phyloP scores from a whole-genome alignment of 2,888 invertebrate species.

The Tricholauxania praeusta region DNA sequence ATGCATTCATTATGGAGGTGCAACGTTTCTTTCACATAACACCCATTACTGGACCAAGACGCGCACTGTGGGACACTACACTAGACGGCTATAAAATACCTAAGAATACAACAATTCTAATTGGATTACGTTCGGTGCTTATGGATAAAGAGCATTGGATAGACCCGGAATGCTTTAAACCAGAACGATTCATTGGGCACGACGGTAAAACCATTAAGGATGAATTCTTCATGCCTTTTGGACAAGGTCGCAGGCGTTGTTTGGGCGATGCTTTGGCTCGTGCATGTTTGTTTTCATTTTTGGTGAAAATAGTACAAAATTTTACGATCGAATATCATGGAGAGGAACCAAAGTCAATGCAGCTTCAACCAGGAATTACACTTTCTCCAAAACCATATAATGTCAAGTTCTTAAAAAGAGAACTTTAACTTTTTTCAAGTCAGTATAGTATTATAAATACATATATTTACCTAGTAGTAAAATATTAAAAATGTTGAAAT shows the following conservation, averaged over 20 bases:
- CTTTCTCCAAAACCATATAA: constrained; percentile 72
- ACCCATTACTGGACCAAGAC: constrained; percentile 72
- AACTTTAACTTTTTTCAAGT: background rate
- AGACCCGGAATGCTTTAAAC: constrained; percentile 74
- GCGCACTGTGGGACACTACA: constrained; percentile 70
- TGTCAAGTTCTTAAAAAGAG: constrained; percentile 61
- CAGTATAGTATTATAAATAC: too few relatives aligned
- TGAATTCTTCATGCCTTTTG: constrained; percentile 66
- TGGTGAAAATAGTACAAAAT: constrained; percentile 72
- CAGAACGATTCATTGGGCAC: constrained; percentile 73
- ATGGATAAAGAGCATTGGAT: constrained; percentile 72
- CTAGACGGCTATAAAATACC: constrained; percentile 72
- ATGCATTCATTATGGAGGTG: constrained; percentile 72
- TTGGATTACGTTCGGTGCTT: constrained; percentile 71
- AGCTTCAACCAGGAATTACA: constrained; percentile 71
- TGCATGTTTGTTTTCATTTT: constrained; percentile 73
- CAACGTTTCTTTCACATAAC: constrained; percentile 71
- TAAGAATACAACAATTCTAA: constrained; percentile 70
- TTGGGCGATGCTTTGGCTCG: constrained; percentile 75
- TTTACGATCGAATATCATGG: constrained; percentile 68
- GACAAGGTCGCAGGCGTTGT: constrained; percentile 74
- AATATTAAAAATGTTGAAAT: too few relatives aligned
- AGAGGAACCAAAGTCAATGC: constrained; percentile 64
- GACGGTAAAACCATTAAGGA: constrained; percentile 57
- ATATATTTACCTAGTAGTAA: too few relatives aligned